Base-by-base conservation (phyloP, 2,888 invertebrate genomes). In the Coenonympha arcania region DNA sequence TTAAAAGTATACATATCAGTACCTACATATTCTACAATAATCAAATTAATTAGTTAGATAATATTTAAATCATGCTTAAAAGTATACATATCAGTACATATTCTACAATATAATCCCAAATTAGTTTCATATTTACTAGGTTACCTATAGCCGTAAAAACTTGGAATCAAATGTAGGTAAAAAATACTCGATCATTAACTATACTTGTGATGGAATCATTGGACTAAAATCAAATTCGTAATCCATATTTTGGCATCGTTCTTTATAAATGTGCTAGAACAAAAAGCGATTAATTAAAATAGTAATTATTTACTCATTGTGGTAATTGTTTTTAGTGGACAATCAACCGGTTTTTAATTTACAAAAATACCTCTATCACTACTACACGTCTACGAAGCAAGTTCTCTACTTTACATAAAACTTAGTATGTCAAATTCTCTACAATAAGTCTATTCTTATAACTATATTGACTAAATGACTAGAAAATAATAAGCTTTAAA, bases 361-460 rank as follows among this genome's bases (percentile, higher is more conserved):
- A 56, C 22, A 56, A 56, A 54, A 56, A 56, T 56, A 56, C 43
- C 18, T 40, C 43, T 45, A 53, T 48, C 19, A 45, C 44, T 33
- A 53, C 44, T 47, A 50, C 52, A 40, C 30, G 11, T 37, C 54
- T 53, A 56, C 47, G 11, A 55, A 53, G 53, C 54, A 26, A 45
- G 31, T 31, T 19, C 28, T 6, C 51, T 51, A 51, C 45, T 47
- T 24, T 47, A 31, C 28, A 46, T 33, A 37, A 46, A 26, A 6
- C 31, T 43, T 31, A 48, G 40, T 41, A 54, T 54, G 53, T 53
- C 51, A 51, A 56, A 50, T 56, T 54, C 49, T 52, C 51, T 54
- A 54, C 56, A 49, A 55, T 31, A 34, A 46, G 34, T 54, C 41
- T 48, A 43, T 11, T 24, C 30, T 48, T 49, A 51, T n/a, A 22